These are phyloP conservation scores for Cryptomyrus ogoouensis DNA, from an alignment of 2,113 vertebrate species.

Conservation along the genomic window DNA sequence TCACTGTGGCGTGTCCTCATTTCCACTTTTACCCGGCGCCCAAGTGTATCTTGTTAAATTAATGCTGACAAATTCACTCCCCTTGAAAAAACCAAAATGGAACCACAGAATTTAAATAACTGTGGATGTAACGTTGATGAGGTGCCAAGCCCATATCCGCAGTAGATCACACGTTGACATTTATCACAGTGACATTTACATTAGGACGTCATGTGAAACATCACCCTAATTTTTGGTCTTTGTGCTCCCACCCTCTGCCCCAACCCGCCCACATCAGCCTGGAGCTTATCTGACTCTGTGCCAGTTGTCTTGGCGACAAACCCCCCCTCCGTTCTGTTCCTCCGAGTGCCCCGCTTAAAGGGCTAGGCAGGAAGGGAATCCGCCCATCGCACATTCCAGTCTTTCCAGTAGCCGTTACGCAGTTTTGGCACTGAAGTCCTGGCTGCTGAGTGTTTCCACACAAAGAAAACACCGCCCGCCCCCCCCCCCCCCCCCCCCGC, in stretches of 20 bases:
- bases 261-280: background rate
- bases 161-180: background rate
- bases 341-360: background rate
- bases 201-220: background rate
- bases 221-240: background rate
- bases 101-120: background rate
- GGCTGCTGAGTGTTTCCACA: background rate
- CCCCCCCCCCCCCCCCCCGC: too few species aligned
- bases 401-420: background rate
- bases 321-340: background rate
- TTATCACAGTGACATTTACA: background rate
- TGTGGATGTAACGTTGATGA: background rate
- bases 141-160: background rate
- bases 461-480: background rate
- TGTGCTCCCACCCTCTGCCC: background rate
- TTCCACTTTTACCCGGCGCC: too few species aligned
- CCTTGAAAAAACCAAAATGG: background rate
- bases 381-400: background rate
- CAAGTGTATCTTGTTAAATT: background rate
- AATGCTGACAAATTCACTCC: background rate
- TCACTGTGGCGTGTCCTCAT: background rate
- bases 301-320: background rate
- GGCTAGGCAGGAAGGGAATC: background rate
- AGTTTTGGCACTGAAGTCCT: background rate
- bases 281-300: background rate